phyloP scores from a whole-genome alignment of 2,797 vertebrate genomes.

The Coregonus sp. region DNA sequence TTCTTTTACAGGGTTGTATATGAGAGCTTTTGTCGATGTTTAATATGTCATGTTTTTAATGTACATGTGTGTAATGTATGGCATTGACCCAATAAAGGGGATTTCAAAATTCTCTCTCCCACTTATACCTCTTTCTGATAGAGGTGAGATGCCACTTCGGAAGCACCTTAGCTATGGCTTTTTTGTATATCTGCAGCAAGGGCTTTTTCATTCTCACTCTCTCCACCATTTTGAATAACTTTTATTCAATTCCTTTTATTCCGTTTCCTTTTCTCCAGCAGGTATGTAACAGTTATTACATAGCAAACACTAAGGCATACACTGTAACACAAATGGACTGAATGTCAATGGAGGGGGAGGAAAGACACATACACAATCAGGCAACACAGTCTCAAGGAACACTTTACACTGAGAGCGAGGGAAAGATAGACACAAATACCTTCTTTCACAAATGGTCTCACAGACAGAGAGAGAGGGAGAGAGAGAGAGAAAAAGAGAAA shows the following conservation, averaged over 20 bases:
- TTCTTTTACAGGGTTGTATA: neutral
- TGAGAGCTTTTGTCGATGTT: neutral
- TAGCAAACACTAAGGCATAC: conserved; percentile 4
- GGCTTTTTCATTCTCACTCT: neutral
- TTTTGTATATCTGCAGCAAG: neutral
- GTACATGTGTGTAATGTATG: neutral
- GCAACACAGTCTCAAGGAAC: conserved; percentile 3
- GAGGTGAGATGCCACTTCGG: neutral
- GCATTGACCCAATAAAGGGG: neutral
- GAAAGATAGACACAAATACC: conserved; percentile 21
- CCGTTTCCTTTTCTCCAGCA: conserved; percentile 23
- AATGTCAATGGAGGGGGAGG: conserved; percentile 5
- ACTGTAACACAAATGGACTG: conserved; percentile 11
- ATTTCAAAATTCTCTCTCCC: neutral
- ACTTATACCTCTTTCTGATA: neutral
- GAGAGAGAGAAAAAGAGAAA: neutral
- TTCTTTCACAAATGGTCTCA: conserved; percentile 35
- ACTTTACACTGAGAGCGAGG: too few relatives aligned
- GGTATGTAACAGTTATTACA: conserved; percentile 4
- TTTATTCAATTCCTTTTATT: conserved; percentile 23
- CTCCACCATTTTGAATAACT: conserved; percentile 9
- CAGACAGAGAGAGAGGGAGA: conserved; percentile 12
- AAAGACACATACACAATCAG: too few relatives aligned
- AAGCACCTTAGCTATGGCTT: neutral
- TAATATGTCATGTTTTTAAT: neutral